Conservation (phyloP, 2,797 vertebrate genomes). For the Sebastolobus alascanus region DNA sequence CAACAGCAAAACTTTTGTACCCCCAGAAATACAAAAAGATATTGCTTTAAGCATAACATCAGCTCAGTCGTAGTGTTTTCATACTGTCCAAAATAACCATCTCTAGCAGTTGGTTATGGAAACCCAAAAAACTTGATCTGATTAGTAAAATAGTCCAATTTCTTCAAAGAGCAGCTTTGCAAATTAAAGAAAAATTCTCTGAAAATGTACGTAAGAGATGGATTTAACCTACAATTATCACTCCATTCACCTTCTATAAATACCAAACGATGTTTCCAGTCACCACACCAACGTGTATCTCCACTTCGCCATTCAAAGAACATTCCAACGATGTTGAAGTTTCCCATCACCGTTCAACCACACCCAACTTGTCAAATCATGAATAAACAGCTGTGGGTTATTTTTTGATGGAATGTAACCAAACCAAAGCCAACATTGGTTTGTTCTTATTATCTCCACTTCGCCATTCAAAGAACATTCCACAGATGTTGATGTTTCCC, state of each 20-base stretch:
- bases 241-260: not conserved
- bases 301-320: not conserved
- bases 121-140: not conserved
- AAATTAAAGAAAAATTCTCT: not conserved
- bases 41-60: fast-evolving
- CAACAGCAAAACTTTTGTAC: not conserved
- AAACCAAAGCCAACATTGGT: not conserved
- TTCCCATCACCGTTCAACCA: not conserved
- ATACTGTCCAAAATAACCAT: not conserved
- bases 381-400: not conserved
- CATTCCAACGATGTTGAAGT: not conserved
- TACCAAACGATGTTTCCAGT: not conserved
- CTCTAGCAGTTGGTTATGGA: too few relatives aligned
- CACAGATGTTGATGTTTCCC: not conserved
- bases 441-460: not conserved
- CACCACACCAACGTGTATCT: not conserved
- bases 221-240: not conserved
- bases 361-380: not conserved
- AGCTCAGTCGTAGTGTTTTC: fast-evolving
- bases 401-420: not conserved
- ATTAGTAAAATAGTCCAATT: not conserved
- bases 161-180: not conserved
- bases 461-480: not conserved
- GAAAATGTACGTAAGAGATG: fast-evolving
- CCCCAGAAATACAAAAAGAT: not conserved